Base-by-base conservation (phyloP, 2,113 vertebrate genomes). In the Crotophaga sulcirostris region DNA sequence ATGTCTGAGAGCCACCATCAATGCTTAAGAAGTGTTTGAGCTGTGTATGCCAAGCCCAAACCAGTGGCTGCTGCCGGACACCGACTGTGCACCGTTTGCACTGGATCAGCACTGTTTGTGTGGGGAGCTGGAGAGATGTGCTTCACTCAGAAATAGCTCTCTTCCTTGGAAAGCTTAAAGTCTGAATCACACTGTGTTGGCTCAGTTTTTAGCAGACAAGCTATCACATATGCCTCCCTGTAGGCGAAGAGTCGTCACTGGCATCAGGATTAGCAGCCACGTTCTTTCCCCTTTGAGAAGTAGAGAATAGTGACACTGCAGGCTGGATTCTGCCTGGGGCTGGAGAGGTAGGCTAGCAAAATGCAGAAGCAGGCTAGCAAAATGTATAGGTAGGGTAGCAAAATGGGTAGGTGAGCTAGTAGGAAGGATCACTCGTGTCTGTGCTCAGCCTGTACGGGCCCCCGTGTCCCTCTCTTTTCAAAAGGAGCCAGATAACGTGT, bases 101-200 rank as follows among this genome's bases (percentile, higher is more conserved):
- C 55, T 89, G 66, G 84, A 58, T 63, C 40, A 33, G 47, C 63
- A 92, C 55, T 60, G 85, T 80, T 90, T 89, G 93, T 96, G 94
- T 89, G 90, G 92, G 94, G 94, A 93, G 87, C 82, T 68, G 72
- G 23, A 60, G 90, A 40, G 92, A 92, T 47, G 83, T 78, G 88
- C 90, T 64, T 15, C 45, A 58, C 96, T 96, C 95, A 88, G 92
- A 96, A 97, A 96, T 95, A 96, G 94, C 94, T 96, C 45, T 84
- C 62, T 96, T 95, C 94, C 93, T 95, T 95, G 96, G 94, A 95
- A 97, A 97, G 94, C 92, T 96, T 70, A 77, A 94, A 83, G 93
- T 67, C 96, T 97, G 96, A 96, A 95, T 97, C 96, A 97, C 95
- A 56, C 82, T 92, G 94, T 96, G 96, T 96, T 97, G 96, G 96